A percentile compares a stretch with the other conserved stretches of the same genome.
phyloP scores from a whole-genome alignment of 23 tunicate species.

The Botrylloides violaceus region DNA sequence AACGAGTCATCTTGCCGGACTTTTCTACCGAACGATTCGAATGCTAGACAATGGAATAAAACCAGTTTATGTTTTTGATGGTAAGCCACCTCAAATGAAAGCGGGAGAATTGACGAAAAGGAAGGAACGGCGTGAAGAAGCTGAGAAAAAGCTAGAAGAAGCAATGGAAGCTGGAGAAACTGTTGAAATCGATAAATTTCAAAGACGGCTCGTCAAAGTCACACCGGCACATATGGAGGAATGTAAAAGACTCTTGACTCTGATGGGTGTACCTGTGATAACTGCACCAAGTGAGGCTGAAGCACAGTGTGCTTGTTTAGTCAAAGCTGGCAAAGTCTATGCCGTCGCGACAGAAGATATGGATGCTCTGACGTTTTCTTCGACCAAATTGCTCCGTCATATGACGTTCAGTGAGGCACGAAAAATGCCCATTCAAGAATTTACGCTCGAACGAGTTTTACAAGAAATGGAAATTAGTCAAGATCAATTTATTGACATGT shows the following conservation, averaged over 20 bases:
- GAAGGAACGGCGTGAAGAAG: conserved; percentile 83
- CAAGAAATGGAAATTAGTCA: conserved; percentile 67
- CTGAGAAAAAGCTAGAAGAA: conserved; percentile 82
- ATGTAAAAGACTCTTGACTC: conserved; percentile 58
- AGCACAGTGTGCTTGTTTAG: conserved; percentile 92
- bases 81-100: conserved; percentile 96
- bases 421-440: conserved; percentile 94
- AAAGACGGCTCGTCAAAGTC: conserved; percentile 32
- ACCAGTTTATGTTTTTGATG: conserved; percentile 96
- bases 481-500: conserved; percentile 88
- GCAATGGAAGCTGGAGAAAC: conserved; percentile 87
- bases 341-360: conserved; percentile 87
- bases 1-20: conserved; percentile 87
- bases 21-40: conserved; percentile 87
- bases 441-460: conserved; percentile 54
- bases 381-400: conserved; percentile 65
- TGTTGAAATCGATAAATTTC: conserved; percentile 65
- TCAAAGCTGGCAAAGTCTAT: conserved; percentile 68
- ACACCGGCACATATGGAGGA: conserved; percentile 78
- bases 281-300: conserved; percentile 95
- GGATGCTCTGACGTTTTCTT: conserved; percentile 87
- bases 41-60: conserved; percentile 86
- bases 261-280: conserved; percentile 88
- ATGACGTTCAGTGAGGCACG: conserved; percentile 95
- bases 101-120: conserved; percentile 80